phyloP scores from a whole-genome alignment of 2,113 vertebrate genomes.

The Nannospalax galili region DNA sequence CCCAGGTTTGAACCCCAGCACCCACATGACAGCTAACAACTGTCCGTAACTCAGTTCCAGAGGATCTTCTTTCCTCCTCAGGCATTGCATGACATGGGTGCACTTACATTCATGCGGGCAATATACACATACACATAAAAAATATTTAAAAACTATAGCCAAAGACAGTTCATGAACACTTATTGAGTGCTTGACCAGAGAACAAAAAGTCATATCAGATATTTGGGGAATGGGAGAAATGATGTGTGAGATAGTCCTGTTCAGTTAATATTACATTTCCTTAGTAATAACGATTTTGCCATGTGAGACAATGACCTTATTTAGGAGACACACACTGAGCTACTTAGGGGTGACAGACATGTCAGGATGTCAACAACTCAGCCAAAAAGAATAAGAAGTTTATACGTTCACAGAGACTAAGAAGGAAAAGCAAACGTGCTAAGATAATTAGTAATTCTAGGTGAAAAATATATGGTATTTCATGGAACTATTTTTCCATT shows the following conservation, averaged over 20 bases:
- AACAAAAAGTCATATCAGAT: background rate
- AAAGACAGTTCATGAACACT: background rate
- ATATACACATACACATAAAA: too few species aligned
- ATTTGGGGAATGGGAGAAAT: background rate
- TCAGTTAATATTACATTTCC: conserved; percentile 6
- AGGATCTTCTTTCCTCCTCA: too few species aligned
- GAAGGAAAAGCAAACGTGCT: background rate
- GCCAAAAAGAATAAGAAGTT: background rate
- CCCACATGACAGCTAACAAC: too few species aligned
- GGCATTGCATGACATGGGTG: too few species aligned
- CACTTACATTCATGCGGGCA: too few species aligned
- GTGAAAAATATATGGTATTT: background rate
- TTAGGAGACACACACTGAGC: background rate
- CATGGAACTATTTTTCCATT: background rate
- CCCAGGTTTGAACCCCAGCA: too few species aligned
- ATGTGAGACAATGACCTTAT: background rate
- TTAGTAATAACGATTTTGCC: background rate
- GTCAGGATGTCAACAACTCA: background rate
- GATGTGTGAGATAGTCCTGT: background rate
- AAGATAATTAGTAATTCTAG: conserved; percentile 45
- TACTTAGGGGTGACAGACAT: background rate
- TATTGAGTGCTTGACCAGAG: background rate
- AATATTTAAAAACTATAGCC: background rate
- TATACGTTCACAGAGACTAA: too few species aligned
- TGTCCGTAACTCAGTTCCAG: too few species aligned